phyloP scores from a whole-genome alignment of 2,113 vertebrate species.

The Pao palembangensis region DNA sequence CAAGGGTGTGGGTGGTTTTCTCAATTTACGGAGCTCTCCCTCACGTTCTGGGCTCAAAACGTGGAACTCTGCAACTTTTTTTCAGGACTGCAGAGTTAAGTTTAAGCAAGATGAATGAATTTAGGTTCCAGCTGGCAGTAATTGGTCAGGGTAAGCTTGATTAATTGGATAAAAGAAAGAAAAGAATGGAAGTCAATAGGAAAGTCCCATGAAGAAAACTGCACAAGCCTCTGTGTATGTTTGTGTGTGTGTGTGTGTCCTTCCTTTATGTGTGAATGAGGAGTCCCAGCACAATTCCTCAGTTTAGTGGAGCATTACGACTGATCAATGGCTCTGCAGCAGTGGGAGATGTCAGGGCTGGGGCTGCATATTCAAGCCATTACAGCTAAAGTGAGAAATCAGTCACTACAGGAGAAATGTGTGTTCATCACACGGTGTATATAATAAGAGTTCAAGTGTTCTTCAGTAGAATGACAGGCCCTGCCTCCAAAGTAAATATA shows the following conservation, averaged over 20 bases:
- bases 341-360: conserved; percentile 50
- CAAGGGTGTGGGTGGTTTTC: background rate
- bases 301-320: conserved; percentile 75
- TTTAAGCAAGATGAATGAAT: too few relatives aligned
- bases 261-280: conserved; percentile 27
- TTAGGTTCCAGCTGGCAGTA: too few relatives aligned
- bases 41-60: too few relatives aligned
- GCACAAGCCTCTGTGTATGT: too few relatives aligned
- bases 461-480: conserved; percentile 31
- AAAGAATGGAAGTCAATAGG: too few relatives aligned
- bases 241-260: conserved; percentile 1
- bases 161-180: too few relatives aligned
- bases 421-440: too few relatives aligned
- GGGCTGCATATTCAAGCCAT: conserved; percentile 65
- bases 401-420: conserved; percentile 21
- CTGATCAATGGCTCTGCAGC: conserved; percentile 72
- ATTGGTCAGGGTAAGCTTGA: too few relatives aligned
- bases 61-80: too few relatives aligned
- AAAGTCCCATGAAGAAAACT: too few relatives aligned
- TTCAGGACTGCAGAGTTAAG: too few relatives aligned
- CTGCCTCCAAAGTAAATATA: conserved; percentile 10
- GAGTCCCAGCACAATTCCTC: conserved; percentile 63
- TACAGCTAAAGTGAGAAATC: conserved; percentile 48
- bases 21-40: too few relatives aligned
- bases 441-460: background rate